Base-by-base conservation (phyloP, 2,797 vertebrate species). In the Sebastes diaconus region DNA sequence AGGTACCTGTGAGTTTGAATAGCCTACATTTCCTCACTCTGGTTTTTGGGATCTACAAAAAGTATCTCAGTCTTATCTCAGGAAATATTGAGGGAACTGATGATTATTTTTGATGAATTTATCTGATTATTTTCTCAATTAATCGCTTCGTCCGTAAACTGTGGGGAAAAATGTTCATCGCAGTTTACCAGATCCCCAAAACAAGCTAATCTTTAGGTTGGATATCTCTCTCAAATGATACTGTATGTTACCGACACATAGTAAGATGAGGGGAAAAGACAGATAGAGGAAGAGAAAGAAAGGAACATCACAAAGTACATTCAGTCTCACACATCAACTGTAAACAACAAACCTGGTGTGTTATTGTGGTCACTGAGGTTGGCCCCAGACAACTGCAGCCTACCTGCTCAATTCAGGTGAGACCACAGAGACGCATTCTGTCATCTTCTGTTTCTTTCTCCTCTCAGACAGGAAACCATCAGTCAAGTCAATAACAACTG, bases 401-500 rank as follows among this genome's bases (percentile, higher is more conserved):
- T 92, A 94, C 92, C 91, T 94, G 86, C 74, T 80, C n/a, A 64
- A 68, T 69, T 78, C 90, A 94, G 94, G 90, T 94, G 87, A 94
- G 89, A 95, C 94, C 94, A 91, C 94, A 95, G 84, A 94, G 83
- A 61, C 25, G 1, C 11, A 14, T 50, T 60, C 4, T 74, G 73
- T 75, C 55, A 18, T 68, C 80, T 46, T 61, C 67, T 68, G 24
- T 14, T 67, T 67, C 42, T 75, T 55, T 29, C 67, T 52, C 32
- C 59, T 90, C 77, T 90, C 77, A 95, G 81, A 93, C 93, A 96
- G 94, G 94, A 96, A 95, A 83, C 90, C 85, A 73, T 87, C 84
- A 87, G 65, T 88, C 81, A 74, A 75, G 80, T 83, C 73, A 90
- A 92, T 59, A 92, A 90, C 80, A 85, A 73, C 34, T 25, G 68